Conservation (phyloP, 2,888 invertebrate genomes). For the Pollenia labialis region DNA sequence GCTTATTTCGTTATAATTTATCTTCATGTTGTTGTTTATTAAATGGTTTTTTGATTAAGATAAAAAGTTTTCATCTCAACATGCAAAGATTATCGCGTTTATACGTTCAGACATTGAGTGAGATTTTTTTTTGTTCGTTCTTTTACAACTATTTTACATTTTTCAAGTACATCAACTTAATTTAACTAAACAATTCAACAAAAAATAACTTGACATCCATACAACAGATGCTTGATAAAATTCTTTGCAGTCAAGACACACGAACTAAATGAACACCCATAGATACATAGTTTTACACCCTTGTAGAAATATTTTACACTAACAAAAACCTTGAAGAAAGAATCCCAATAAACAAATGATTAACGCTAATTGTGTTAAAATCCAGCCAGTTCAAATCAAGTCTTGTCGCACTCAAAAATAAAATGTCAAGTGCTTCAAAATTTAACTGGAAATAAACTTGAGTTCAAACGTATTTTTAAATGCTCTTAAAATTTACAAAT, state of each 20-base stretch:
- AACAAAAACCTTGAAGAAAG: not conserved
- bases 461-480: no score
- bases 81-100: not conserved
- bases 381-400: no score
- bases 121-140: constrained; percentile 11
- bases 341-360: constrained; percentile 27
- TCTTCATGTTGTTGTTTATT: not conserved
- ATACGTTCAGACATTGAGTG: not conserved
- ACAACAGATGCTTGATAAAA: constrained; percentile 35
- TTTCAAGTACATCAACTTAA: constrained; percentile 72
- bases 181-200: constrained; percentile 69
- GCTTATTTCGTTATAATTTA: constrained; percentile 25
- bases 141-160: constrained; percentile 67
- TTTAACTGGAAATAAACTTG: no score
- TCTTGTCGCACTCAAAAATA: no score
- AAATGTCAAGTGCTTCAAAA: no score
- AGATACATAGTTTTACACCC: constrained; percentile 28
- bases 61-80: constrained; percentile 29
- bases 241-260: not conserved
- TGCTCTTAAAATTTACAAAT: no score
- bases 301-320: not conserved
- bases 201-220: constrained; percentile 48
- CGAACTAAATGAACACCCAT: constrained; percentile 4
- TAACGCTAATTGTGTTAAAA: not conserved
- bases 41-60: constrained; percentile 50